These are phyloP conservation scores for Microplitis demolitor DNA, from an alignment of 1,140 invertebrate species.

Conservation along the genomic window DNA sequence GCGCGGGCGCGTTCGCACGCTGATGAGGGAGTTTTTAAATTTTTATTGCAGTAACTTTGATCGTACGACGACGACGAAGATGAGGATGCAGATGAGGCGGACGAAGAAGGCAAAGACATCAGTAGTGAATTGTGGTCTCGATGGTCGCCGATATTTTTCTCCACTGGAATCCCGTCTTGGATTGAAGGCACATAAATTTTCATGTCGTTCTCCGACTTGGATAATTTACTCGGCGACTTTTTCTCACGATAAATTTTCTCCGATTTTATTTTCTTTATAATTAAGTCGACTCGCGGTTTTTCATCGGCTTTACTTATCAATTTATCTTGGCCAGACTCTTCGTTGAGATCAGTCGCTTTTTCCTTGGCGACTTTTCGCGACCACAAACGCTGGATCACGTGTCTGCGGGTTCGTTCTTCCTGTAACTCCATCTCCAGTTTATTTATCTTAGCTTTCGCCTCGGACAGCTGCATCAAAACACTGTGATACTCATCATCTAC, in stretches of 20 bases:
- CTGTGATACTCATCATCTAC: constrained; percentile 21
- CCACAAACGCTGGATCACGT: constrained; percentile 28
- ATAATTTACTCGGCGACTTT: constrained; percentile 38
- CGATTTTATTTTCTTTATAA: constrained; percentile 54
- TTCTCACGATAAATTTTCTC: constrained; percentile 38
- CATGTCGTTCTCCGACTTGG: constrained; percentile 50
- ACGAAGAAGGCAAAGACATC: background rate
- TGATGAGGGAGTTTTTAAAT: constrained; percentile 13
- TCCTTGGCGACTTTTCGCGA: background rate
- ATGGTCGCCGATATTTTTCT: constrained; percentile 46
- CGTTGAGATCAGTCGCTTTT: background rate
- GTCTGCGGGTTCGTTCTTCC: constrained; percentile 45
- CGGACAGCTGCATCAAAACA: constrained; percentile 29
- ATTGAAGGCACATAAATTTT: constrained; percentile 28
- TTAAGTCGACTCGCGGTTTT: constrained; percentile 33
- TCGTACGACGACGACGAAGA: background rate
- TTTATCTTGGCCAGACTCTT: background rate
- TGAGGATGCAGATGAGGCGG: too few species aligned
- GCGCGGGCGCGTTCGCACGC: constrained; percentile 44
- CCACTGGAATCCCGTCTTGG: constrained; percentile 28
- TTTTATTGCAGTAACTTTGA: background rate
- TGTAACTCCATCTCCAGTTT: constrained; percentile 32
- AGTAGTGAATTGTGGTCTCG: constrained; percentile 18
- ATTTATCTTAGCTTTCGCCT: constrained; percentile 33
- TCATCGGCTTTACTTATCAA: constrained; percentile 28